A percentile compares a stretch with the other conserved stretches of the same genome.
Conservation (phyloP, 2,113 vertebrate genomes). For the Mormyrus iriodes region DNA sequence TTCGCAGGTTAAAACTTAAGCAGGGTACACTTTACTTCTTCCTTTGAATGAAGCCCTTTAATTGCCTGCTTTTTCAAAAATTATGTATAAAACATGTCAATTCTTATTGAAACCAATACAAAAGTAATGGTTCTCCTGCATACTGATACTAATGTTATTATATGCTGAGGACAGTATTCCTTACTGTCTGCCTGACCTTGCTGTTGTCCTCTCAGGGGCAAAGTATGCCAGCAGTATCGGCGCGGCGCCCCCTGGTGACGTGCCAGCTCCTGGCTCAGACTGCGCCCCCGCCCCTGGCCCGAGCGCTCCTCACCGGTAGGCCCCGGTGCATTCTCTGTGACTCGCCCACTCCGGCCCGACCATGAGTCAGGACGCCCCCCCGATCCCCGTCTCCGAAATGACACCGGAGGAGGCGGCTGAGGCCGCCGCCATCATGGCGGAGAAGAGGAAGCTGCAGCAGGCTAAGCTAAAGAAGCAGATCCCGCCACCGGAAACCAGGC, state of each 20-base stretch:
- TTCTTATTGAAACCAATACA: background rate
- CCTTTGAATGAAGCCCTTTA: background rate
- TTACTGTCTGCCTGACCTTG: background rate
- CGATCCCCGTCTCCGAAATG: slow-evolving; percentile 31
- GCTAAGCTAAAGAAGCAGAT: slow-evolving; percentile 99
- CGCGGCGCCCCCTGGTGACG: slow-evolving; percentile 70
- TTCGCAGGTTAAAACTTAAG: background rate
- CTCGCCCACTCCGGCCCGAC: slow-evolving; percentile 57
- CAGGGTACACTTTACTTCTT: background rate
- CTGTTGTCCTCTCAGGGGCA: slow-evolving; percentile 61
- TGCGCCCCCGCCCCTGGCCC: slow-evolving; percentile 70
- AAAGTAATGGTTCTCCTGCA: background rate
- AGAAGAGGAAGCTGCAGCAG: slow-evolving; percentile 97
- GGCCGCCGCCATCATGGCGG: slow-evolving; percentile 82
- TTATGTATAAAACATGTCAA: background rate
- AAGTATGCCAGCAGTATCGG: slow-evolving; percentile 91
- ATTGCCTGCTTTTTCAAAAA: background rate
- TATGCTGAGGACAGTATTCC: background rate
- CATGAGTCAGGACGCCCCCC: slow-evolving; percentile 59
- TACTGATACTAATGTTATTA: background rate
- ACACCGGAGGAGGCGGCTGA: slow-evolving; percentile 44
- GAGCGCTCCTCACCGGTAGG: slow-evolving; percentile 85
- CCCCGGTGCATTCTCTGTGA: slow-evolving; percentile 78
- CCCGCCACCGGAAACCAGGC: slow-evolving; percentile 82
- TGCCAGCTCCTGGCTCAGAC: slow-evolving; percentile 73